A percentile compares a stretch with the other conserved stretches of the same genome.
phyloP scores from a whole-genome alignment of 2,797 vertebrate species.

The Anguilla marmorata region DNA sequence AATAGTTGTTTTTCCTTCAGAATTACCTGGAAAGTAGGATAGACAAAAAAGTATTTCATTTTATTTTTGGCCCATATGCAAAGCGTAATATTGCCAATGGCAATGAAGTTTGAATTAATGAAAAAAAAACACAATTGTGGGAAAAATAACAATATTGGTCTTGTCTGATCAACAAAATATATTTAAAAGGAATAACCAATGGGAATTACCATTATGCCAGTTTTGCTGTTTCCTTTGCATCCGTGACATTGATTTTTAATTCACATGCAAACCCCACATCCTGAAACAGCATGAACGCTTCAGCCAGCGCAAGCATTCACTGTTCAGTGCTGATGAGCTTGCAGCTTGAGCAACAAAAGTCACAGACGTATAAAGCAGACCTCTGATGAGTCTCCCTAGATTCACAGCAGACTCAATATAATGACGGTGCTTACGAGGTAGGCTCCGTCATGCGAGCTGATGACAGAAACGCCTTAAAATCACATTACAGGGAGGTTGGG shows the following conservation, averaged over 20 bases:
- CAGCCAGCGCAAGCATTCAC: background rate
- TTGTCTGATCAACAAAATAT: background rate
- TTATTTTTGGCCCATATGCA: no score
- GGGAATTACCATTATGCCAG: background rate
- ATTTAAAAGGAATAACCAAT: background rate
- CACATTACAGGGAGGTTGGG: background rate
- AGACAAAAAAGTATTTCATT: no score
- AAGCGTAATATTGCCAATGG: no score
- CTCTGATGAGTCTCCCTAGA: slow-evolving; percentile 1
- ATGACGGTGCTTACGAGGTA: background rate
- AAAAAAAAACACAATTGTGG: no score
- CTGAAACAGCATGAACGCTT: slow-evolving; percentile 20
- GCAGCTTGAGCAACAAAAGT: slow-evolving; percentile 8
- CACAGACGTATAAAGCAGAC: background rate
- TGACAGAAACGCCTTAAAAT: background rate
- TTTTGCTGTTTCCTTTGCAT: background rate
- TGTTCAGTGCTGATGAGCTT: background rate
- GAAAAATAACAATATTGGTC: no score
- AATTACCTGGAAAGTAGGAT: no score
- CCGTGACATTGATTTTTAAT: slow-evolving; percentile 9
- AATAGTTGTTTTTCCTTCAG: no score
- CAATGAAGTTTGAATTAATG: no score
- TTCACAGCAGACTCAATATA: slow-evolving; percentile 15
- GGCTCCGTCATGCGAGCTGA: background rate
- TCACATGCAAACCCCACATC: slow-evolving; percentile 1